Evolutionary conservation across 2,888 invertebrate species (phyloP), one percentile per base, ranked within the genome.

Genomic region (Diplazon laetatorius): DNA sequence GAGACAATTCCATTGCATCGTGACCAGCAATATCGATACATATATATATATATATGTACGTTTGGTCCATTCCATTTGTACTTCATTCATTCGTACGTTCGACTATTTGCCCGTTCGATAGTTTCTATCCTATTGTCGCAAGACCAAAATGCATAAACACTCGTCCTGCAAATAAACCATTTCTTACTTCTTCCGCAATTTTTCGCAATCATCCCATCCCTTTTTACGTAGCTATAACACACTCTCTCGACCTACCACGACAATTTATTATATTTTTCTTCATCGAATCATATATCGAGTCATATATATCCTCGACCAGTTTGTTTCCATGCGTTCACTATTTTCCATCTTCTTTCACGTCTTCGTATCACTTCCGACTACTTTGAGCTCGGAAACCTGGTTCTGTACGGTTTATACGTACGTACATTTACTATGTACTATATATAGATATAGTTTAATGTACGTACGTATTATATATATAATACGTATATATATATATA

Each of bases 221-320:
- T 16, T 37, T 37, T 50, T 22, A 71, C 81, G n/a, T n/a, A n/a
- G n/a, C n/a, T n/a, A n/a, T n/a, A n/a, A n/a, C n/a, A n/a, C n/a
- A n/a, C n/a, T n/a, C n/a, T 76, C 81, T 84, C 82, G 16, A 39
- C 37, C 18, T 8, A 35, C 10, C 52, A 25, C 77, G 78, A 80
- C 84, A 85, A 87, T 87, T 87, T 86, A 85, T 80, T n/a, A n/a
- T n/a, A n/a, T n/a, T n/a, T n/a, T n/a, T 80, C 79, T 75, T 81
- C 84, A 83, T 83, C 87, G 85, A 86, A 85, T 86, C 87, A 86
- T 84, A n/a, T n/a, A n/a, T n/a, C n/a, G n/a, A n/a, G n/a, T n/a
- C n/a, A n/a, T n/a, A n/a, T n/a, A n/a, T n/a, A n/a, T 52, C 55
- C 72, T 77, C 68, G 52, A 60, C 66, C 46, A 63, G 22, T 48